These are phyloP conservation scores for Psammodynastes pulverulentus DNA, from an alignment of 2,113 vertebrate genomes.

Conservation along the genomic window DNA sequence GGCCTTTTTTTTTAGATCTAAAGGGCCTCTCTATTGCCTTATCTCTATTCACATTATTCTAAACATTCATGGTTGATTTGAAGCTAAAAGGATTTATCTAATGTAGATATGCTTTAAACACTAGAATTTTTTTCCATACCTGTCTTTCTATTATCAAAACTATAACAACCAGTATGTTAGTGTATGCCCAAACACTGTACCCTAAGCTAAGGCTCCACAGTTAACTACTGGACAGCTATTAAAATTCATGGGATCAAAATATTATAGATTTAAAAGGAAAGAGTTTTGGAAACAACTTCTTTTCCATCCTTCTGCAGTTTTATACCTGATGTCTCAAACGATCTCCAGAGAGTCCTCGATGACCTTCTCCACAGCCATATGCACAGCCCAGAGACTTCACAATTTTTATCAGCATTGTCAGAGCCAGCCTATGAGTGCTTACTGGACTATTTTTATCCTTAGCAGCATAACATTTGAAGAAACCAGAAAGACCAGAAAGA, in stretches of 20 bases:
- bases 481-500: neutral
- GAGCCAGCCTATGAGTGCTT: conserved; percentile 88
- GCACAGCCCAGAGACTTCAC: conserved; percentile 97
- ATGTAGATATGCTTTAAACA: neutral
- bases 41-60: neutral
- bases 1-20: neutral
- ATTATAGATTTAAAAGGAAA: neutral
- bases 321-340: conserved; percentile 96
- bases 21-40: neutral
- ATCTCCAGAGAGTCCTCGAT: conserved; percentile 94
- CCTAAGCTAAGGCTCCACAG: neutral
- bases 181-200: neutral
- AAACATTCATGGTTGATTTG: neutral
- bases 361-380: conserved; percentile 98
- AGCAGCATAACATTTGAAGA: neutral
- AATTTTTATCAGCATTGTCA: conserved; percentile 98
- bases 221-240: neutral
- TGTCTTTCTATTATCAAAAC: neutral
- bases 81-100: neutral
- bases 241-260: neutral
- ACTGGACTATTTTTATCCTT: conserved; percentile 83
- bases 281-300: conserved; percentile 67
- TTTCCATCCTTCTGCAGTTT: conserved; percentile 74
- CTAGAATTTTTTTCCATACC: neutral
- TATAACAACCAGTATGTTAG: neutral